A percentile compares a stretch with the other conserved stretches of the same genome.
phyloP scores from a whole-genome alignment of 2,797 vertebrate species.

The Coregonus sp. region DNA sequence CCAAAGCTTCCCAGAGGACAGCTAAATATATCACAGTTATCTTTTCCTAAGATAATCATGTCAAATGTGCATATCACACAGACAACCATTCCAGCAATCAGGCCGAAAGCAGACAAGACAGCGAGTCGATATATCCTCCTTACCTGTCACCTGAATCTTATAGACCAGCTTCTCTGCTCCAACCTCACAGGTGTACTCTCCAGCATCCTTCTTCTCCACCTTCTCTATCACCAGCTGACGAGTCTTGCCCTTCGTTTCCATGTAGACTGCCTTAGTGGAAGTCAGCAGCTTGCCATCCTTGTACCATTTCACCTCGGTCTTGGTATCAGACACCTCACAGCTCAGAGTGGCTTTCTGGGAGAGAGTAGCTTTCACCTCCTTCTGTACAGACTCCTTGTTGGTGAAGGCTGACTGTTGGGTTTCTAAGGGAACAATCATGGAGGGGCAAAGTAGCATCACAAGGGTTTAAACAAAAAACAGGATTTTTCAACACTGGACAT shows the following conservation, averaged over 20 bases:
- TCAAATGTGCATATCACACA: neutral
- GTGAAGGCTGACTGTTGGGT: constrained; percentile 62
- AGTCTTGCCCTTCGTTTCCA: constrained; percentile 63
- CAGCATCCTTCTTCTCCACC: constrained; percentile 74
- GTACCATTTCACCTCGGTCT: constrained; percentile 80
- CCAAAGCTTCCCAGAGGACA: too few relatives aligned
- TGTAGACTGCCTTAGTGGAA: constrained; percentile 59
- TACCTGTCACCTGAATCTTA: constrained; percentile 68
- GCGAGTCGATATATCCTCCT: neutral
- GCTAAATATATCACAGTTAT: neutral
- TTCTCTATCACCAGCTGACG: constrained; percentile 74
- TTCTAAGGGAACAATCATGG: constrained; percentile 31
- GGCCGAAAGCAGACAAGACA: neutral
- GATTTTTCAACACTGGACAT: neutral
- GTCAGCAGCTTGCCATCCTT: constrained; percentile 72
- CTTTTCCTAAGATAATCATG: neutral
- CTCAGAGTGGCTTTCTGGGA: constrained; percentile 75
- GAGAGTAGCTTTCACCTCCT: constrained; percentile 63
- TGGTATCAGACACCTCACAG: constrained; percentile 77
- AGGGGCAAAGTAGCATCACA: neutral
- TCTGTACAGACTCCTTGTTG: constrained; percentile 73
- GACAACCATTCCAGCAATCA: neutral
- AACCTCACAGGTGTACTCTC: constrained; percentile 79
- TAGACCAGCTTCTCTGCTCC: constrained; percentile 78
- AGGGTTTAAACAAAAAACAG: neutral